A percentile compares a stretch with the other conserved stretches of the same genome.
These are phyloP conservation scores for Centrocercus urophasianus DNA, from an alignment of 2,113 vertebrate species.

Conservation along the genomic window DNA sequence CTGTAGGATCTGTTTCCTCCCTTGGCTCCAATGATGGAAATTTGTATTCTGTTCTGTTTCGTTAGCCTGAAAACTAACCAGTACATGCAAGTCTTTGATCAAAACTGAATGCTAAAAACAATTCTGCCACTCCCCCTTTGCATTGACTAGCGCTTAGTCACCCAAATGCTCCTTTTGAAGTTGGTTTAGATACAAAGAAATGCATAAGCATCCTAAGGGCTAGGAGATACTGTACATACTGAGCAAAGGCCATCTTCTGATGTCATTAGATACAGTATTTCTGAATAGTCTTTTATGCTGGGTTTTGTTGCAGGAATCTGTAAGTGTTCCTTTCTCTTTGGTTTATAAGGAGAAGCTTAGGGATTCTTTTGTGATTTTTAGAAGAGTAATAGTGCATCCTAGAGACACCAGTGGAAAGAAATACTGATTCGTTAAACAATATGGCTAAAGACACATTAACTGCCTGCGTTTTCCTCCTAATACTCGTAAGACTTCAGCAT, in stretches of 20 bases:
- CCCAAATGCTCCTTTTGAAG: conserved; percentile 45
- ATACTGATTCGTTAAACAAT: conserved; percentile 44
- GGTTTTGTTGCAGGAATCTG: conserved; percentile 17
- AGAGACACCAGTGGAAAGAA: conserved; percentile 44
- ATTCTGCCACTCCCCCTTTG: conserved; percentile 8
- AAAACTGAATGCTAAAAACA: conserved; percentile 48
- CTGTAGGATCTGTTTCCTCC: not conserved
- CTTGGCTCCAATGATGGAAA: conserved; percentile 43
- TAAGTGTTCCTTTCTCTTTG: not conserved
- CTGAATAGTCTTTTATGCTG: conserved; percentile 44
- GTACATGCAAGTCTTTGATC: conserved; percentile 46
- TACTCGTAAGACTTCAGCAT: not conserved
- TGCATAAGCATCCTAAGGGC: not conserved
- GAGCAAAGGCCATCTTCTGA: conserved; percentile 30
- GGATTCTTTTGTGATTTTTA: conserved; percentile 27
- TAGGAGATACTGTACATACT: conserved; percentile 20
- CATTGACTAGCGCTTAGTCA: conserved; percentile 43
- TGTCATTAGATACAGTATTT: conserved; percentile 31
- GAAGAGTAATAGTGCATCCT: not conserved
- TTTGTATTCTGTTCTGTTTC: conserved; percentile 45
- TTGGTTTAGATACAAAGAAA: conserved; percentile 26
- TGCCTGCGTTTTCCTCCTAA: not conserved
- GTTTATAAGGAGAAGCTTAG: not conserved
- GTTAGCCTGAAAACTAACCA: conserved; percentile 42
- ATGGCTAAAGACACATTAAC: conserved; percentile 26